Evolutionary conservation across 2,888 invertebrate genomes (phyloP).

Genomic region (Leistus spinibarbis): DNA sequence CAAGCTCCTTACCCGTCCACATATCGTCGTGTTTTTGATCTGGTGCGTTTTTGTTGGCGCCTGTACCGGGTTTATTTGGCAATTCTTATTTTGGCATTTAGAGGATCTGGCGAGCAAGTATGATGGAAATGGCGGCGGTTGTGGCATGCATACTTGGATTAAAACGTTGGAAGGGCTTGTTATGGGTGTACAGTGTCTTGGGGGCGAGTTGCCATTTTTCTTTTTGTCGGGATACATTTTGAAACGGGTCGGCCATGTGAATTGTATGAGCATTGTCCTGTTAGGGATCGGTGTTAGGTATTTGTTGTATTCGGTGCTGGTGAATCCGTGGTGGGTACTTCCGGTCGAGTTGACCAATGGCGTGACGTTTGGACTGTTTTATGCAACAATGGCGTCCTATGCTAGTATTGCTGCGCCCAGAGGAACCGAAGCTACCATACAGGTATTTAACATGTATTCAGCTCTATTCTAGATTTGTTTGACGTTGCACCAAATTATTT

Average conservation of each 20-base stretch:
- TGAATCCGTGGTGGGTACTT: conserved; percentile 82
- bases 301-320: conserved; percentile 78
- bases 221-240: conserved; percentile 81
- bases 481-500: background rate
- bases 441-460: conserved; percentile 59
- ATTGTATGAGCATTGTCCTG: conserved; percentile 83
- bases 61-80: conserved; percentile 85
- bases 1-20: conserved; percentile 66
- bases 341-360: conserved; percentile 88
- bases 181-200: conserved; percentile 79
- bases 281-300: conserved; percentile 81
- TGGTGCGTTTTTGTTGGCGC: conserved; percentile 85
- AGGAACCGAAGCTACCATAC: conserved; percentile 86
- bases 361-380: conserved; percentile 86
- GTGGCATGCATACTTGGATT: conserved; percentile 53
- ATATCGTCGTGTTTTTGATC: conserved; percentile 74
- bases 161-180: conserved; percentile 62
- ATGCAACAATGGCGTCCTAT: conserved; percentile 87
- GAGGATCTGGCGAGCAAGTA: conserved; percentile 68
- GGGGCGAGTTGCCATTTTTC: conserved; percentile 86
- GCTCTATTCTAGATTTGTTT: background rate
- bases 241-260: conserved; percentile 78
- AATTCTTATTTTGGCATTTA: conserved; percentile 85
- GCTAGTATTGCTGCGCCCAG: conserved; percentile 82
- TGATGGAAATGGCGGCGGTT: conserved; percentile 50